Evolutionary conservation across 2,113 vertebrate species (phyloP).

Genomic region (Engystomops pustulosus): DNA sequence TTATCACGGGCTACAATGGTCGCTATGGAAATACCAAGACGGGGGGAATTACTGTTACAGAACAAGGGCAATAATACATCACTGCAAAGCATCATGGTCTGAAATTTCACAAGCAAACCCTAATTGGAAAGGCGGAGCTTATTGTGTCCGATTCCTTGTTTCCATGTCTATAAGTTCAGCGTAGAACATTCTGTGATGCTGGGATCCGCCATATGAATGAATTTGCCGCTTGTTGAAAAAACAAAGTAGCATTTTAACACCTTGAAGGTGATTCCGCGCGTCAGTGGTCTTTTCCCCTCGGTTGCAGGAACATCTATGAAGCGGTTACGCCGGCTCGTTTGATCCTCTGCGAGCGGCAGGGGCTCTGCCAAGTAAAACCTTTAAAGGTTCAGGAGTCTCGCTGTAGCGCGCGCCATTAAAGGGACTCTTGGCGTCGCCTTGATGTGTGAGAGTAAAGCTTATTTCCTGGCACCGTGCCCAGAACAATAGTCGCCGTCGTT

Average conservation of each 20-base stretch:
- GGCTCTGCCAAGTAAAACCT: not conserved
- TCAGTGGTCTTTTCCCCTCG: not conserved
- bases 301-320: not conserved
- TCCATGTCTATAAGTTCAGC: not conserved
- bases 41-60: not conserved
- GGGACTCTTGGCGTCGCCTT: not conserved
- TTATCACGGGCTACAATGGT: too few species aligned
- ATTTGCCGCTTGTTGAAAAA: not conserved
- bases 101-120: too few species aligned
- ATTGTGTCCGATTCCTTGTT: too few species aligned
- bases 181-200: not conserved
- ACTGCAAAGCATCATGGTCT: too few species aligned
- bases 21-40: too few species aligned
- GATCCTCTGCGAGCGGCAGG: not conserved
- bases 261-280: not conserved
- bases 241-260: not conserved
- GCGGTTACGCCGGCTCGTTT: not conserved
- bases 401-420: not conserved
- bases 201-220: not conserved
- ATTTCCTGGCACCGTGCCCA: constrained; percentile 13
- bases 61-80: too few species aligned
- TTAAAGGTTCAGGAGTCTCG: not conserved
- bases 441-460: not conserved
- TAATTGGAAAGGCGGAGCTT: too few species aligned
- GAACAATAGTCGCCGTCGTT: not conserved